A percentile compares a stretch with the other conserved stretches of the same genome.
These are phyloP conservation scores for Indri indri DNA, from an alignment of 2,113 vertebrate genomes.

Conservation along the genomic window DNA sequence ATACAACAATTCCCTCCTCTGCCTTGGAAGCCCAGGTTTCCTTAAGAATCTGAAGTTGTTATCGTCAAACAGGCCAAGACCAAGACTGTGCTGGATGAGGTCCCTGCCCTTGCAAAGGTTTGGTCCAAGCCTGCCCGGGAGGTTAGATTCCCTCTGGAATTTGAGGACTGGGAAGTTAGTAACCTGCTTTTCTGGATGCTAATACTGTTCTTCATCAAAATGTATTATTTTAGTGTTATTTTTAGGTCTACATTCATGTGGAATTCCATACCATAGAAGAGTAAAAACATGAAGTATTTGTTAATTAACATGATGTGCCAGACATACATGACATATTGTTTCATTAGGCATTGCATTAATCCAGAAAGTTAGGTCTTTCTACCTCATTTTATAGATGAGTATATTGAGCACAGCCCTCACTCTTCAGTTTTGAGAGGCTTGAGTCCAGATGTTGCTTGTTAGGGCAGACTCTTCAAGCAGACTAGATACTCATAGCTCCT, in stretches of 20 bases:
- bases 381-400: neutral
- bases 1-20: too few species aligned
- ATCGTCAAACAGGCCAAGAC: neutral
- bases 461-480: neutral
- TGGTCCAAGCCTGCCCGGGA: rapidly evolving
- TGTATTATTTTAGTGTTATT: neutral
- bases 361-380: neutral
- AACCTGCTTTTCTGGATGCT: neutral
- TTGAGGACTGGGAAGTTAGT: neutral
- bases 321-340: neutral
- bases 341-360: neutral
- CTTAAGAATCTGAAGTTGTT: neutral
- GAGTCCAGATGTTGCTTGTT: neutral
- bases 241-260: neutral
- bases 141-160: neutral
- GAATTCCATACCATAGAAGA: neutral
- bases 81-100: rapidly evolving
- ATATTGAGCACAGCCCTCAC: rapidly evolving
- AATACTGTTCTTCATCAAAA: neutral
- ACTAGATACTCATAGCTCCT: neutral
- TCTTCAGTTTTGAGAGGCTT: neutral
- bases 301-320: neutral
- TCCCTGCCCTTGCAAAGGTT: too few species aligned
- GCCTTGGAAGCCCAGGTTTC: neutral
- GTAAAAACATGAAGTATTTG: too few species aligned